These are phyloP conservation scores for Epizoanthus rinbou DNA, from an alignment of 92 coral and sea anemone genomes.

Conservation along the genomic window DNA sequence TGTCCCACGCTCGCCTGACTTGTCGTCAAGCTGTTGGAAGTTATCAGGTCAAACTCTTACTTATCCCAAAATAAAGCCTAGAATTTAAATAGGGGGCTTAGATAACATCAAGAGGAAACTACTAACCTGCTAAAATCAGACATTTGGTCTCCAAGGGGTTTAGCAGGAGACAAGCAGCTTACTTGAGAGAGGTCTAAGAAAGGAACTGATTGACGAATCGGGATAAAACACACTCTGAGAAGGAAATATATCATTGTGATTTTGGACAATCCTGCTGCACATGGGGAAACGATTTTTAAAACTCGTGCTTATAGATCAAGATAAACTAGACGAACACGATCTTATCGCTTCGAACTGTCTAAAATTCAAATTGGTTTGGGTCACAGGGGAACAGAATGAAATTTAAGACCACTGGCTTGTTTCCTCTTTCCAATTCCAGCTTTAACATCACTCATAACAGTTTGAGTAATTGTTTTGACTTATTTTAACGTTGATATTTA, in stretches of 20 bases:
- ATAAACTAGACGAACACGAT: slow-evolving; percentile 40
- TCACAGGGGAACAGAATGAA: slow-evolving; percentile 21
- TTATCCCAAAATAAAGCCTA: slow-evolving; percentile 25
- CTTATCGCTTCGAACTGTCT: slow-evolving; percentile 37
- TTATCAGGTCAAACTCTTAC: slow-evolving; percentile 27
- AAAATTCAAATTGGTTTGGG: slow-evolving; percentile 10
- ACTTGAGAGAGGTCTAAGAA: neutral
- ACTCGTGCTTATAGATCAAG: slow-evolving; percentile 41
- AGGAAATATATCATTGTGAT: neutral
- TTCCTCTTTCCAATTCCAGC: slow-evolving; percentile 16
- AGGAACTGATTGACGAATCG: neutral
- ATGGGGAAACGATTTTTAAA: slow-evolving; percentile 39
- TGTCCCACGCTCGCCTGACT: slow-evolving; percentile 6
- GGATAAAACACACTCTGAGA: neutral
- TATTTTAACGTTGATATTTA: neutral
- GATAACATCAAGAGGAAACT: slow-evolving; percentile 49
- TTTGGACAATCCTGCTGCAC: slow-evolving; percentile 28
- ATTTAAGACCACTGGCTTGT: slow-evolving; percentile 7
- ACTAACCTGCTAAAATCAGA: slow-evolving; percentile 22
- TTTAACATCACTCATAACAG: slow-evolving; percentile 1
- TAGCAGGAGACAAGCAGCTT: slow-evolving; percentile 33
- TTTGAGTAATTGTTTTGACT: neutral
- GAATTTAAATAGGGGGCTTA: slow-evolving; percentile 38
- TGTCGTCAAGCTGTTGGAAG: slow-evolving; percentile 35
- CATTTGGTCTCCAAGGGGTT: slow-evolving; percentile 44